These are phyloP conservation scores for Dromococcyx pavoninus DNA, from an alignment of 2,797 vertebrate species.

Conservation along the genomic window DNA sequence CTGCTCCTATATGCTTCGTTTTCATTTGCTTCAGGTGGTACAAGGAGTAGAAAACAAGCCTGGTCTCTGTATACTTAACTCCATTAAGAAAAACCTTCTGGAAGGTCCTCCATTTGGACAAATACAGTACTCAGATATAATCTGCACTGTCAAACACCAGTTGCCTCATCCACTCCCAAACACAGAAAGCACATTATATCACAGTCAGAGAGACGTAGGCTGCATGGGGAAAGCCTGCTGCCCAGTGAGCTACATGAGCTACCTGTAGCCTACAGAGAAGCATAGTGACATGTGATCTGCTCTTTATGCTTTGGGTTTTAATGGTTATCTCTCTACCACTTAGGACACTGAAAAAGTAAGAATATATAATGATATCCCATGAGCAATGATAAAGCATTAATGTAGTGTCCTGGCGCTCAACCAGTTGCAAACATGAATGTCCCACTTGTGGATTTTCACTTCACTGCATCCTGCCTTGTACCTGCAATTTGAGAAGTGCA, in stretches of 20 bases:
- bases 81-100: background rate
- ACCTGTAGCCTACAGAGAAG: background rate
- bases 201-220: background rate
- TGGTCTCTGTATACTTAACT: background rate
- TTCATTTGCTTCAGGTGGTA: background rate
- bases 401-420: background rate
- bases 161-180: background rate
- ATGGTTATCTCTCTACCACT: background rate
- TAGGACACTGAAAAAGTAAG: background rate
- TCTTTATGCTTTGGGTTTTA: background rate
- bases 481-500: background rate
- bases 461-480: background rate
- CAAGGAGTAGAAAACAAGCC: background rate
- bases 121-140: background rate
- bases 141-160: background rate
- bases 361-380: background rate
- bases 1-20: background rate
- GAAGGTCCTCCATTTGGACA: background rate
- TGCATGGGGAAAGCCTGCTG: background rate
- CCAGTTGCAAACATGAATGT: background rate
- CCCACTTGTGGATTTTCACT: background rate
- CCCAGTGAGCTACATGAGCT: background rate
- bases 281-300: background rate
- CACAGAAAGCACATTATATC: rapidly evolving
- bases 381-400: background rate